Evolutionary conservation across 1,140 invertebrate species (phyloP).

Genomic region (Campoletis sonorensis): DNA sequence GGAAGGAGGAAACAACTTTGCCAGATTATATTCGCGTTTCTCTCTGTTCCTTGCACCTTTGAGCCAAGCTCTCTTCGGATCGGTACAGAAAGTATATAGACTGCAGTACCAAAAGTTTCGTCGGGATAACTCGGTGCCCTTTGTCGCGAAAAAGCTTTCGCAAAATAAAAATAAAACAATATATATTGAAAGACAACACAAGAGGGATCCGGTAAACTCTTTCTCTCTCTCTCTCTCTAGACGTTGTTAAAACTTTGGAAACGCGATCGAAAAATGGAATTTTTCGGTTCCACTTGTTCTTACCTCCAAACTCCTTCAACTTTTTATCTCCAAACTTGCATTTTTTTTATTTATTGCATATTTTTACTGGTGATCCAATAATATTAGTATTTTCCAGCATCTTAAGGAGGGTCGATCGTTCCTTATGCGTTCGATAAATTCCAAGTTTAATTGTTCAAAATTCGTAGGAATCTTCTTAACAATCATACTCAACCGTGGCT

Average conservation of each 20-base stretch:
- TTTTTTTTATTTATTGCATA: no score
- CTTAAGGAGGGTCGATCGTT: no score
- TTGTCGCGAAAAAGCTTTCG: not conserved
- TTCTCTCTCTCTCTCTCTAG: not conserved
- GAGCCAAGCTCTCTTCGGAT: not conserved
- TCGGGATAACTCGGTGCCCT: not conserved
- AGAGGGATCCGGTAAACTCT: not conserved
- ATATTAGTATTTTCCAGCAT: no score
- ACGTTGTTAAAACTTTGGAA: not conserved
- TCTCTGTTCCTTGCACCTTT: slow-evolving; percentile 22
- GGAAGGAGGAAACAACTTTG: not conserved
- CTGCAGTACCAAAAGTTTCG: not conserved
- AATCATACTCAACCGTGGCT: no score
- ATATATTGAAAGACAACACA: not conserved
- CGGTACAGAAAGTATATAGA: not conserved
- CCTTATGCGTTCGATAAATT: no score
- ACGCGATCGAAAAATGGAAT: not conserved
- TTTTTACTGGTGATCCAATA: no score
- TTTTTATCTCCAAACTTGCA: no score
- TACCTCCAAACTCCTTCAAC: no score
- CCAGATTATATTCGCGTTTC: not conserved
- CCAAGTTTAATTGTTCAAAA: no score
- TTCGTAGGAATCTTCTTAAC: no score
- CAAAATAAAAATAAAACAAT: not conserved
- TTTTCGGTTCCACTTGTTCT: not conserved